Conservation (phyloP, 2,113 vertebrate species). For the Thinocorus orbignyianus region DNA sequence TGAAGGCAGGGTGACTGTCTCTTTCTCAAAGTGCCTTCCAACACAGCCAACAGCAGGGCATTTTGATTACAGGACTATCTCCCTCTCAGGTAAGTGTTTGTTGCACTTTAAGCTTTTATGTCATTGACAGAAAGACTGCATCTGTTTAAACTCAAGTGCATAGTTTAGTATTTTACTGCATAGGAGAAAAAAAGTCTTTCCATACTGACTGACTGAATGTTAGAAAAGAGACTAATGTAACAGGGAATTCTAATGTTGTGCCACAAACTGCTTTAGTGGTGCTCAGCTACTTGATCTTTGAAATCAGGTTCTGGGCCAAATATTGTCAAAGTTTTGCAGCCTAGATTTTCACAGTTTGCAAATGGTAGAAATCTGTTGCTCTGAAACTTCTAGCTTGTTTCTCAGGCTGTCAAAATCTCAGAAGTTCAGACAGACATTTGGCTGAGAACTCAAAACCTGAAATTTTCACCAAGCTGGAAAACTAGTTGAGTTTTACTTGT, state of each 20-base stretch:
- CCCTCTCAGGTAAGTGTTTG: neutral
- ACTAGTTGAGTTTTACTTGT: neutral
- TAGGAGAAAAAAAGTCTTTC: neutral
- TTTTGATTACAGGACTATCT: neutral
- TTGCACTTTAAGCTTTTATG: neutral
- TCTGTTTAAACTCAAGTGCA: neutral
- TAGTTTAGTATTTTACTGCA: neutral
- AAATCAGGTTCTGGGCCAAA: neutral
- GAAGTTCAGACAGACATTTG: constrained; percentile 9
- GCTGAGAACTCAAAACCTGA: neutral
- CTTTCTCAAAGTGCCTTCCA: neutral
- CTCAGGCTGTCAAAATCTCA: neutral
- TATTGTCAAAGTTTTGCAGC: neutral
- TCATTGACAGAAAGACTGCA: neutral
- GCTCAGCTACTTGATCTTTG: neutral
- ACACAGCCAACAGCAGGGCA: neutral
- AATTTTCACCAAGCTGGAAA: neutral
- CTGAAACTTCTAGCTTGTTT: constrained; percentile 2
- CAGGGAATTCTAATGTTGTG: neutral
- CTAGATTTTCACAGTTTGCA: constrained; percentile 9
- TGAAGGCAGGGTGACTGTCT: neutral
- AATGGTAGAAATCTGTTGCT: constrained; percentile 25
- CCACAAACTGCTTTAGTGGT: neutral
- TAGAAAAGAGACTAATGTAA: neutral
- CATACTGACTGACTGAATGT: neutral